Evolutionary conservation across 2,113 vertebrate genomes (phyloP).

Genomic region (Pedetes capensis): DNA sequence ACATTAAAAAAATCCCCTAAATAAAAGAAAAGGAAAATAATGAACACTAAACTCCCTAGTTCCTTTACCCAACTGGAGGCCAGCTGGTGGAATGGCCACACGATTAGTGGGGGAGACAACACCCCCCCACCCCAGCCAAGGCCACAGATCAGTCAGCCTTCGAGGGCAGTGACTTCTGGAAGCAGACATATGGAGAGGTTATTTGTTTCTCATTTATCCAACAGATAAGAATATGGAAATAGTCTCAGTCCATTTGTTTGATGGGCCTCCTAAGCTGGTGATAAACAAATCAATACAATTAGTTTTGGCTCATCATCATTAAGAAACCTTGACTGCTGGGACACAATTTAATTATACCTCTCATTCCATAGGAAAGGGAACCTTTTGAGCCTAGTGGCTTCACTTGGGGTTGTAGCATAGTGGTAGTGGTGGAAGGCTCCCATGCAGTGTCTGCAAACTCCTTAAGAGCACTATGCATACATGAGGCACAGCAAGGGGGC

Average conservation of each 20-base stretch:
- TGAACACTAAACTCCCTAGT: not conserved
- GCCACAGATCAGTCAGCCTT: constrained; percentile 59
- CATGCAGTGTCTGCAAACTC: constrained; percentile 41
- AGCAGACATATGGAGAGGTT: constrained; percentile 84
- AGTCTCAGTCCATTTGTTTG: constrained; percentile 89
- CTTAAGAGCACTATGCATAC: constrained; percentile 42
- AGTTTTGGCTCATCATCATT: constrained; percentile 87
- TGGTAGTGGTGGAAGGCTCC: constrained; percentile 55
- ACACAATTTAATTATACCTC: constrained; percentile 84
- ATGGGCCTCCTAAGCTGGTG: constrained; percentile 86
- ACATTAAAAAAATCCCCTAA: not conserved
- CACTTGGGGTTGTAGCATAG: constrained; percentile 30
- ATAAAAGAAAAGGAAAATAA: constrained; percentile 15
- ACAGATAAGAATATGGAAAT: constrained; percentile 89
- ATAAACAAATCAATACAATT: constrained; percentile 91
- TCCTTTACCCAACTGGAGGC: not conserved
- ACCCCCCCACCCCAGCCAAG: not conserved
- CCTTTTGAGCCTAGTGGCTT: constrained; percentile 75
- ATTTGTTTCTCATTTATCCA: constrained; percentile 86
- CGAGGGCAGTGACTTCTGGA: constrained; percentile 72
- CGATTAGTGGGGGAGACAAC: not conserved
- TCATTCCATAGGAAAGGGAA: constrained; percentile 77
- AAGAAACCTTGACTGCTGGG: constrained; percentile 83
- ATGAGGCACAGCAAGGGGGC: constrained; percentile 56
- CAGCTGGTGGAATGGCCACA: not conserved